Base-by-base conservation (phyloP, 2,888 invertebrate species). In the Patella depressa region DNA sequence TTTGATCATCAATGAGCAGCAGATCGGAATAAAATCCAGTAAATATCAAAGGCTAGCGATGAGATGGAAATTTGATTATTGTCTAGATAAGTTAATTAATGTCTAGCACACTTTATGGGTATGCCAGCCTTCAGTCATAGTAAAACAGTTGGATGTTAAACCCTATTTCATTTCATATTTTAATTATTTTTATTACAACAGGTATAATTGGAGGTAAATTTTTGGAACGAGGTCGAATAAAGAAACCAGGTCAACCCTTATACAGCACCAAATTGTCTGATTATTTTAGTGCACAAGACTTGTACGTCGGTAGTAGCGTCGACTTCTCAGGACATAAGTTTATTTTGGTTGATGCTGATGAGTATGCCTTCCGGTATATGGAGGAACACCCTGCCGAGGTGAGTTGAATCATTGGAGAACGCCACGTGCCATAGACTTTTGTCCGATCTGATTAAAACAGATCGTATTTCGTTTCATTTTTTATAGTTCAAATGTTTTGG, bases 371-470 rank as follows among this genome's bases (percentile, higher is more conserved):
- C 83, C 86, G 87, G 76, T 91, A 96, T 88, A 95, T 97, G 97
- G 97, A 98, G 91, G 89, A 95, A 11, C 93, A 96, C 91, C 93
- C 94, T 77, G 92, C 94, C 78, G 94, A 96, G 93, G 96, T 96
- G 81, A 83, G 85, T 55, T 15, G 4, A 1, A 45, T 45, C 45
- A 45, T 45, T 1, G 45, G 45, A 45, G 45, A 45, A 45, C 4
- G 7, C 5, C 34, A 45, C 34, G 5, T 5, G 34, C 5, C 34
- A 45, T 5, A 45, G 4, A 7, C 34, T 45, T 45, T 45, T 45
- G 34, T 45, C 34, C 34, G 2, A 34, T 34, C 34, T 34, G 34
- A 34, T 34, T 3, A 34, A 4, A 34, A 34, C 34, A 34, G 34
- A 34, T 34, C 34, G 2, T 34, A 34, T 4, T 34, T 34, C 34